These are phyloP conservation scores for Blomia tropicalis DNA, from an alignment of 2,888 invertebrate genomes.

Conservation along the genomic window DNA sequence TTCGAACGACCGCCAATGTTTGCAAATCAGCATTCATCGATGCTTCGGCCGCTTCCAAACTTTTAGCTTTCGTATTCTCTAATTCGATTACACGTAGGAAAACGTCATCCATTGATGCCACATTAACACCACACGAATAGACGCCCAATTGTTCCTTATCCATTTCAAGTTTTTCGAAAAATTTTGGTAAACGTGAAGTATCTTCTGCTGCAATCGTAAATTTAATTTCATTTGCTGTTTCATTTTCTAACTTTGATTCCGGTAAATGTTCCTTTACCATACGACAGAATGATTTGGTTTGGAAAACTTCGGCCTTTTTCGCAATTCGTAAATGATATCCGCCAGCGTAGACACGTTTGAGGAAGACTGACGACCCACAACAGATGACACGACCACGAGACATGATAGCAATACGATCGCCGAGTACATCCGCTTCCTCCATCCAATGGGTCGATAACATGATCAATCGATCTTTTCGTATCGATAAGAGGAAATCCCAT, in stretches of 20 bases:
- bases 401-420: conserved; percentile 73
- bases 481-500: conserved; percentile 25
- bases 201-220: conserved; percentile 45
- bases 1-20: not conserved
- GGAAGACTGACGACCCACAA: conserved; percentile 61
- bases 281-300: conserved; percentile 10
- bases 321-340: conserved; percentile 30
- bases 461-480: conserved; percentile 35
- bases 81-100: conserved; percentile 50
- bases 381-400: conserved; percentile 54
- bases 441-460: conserved; percentile 84
- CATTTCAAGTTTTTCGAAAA: conserved; percentile 49
- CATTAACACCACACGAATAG: conserved; percentile 58
- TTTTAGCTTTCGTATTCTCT: conserved; percentile 10
- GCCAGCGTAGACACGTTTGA: conserved; percentile 48
- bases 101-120: conserved; percentile 80
- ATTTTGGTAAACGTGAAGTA: conserved; percentile 43
- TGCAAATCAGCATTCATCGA: conserved; percentile 1
- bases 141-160: conserved; percentile 48
- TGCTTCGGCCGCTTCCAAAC: conserved; percentile 9
- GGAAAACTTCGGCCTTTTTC: conserved; percentile 26
- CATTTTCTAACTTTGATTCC: conserved; percentile 23
- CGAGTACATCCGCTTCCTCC: conserved; percentile 56
- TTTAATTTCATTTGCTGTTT: conserved; percentile 25
- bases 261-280: conserved; percentile 26